phyloP scores from a whole-genome alignment of 2,888 invertebrate species.

The Gryllus longicercus region DNA sequence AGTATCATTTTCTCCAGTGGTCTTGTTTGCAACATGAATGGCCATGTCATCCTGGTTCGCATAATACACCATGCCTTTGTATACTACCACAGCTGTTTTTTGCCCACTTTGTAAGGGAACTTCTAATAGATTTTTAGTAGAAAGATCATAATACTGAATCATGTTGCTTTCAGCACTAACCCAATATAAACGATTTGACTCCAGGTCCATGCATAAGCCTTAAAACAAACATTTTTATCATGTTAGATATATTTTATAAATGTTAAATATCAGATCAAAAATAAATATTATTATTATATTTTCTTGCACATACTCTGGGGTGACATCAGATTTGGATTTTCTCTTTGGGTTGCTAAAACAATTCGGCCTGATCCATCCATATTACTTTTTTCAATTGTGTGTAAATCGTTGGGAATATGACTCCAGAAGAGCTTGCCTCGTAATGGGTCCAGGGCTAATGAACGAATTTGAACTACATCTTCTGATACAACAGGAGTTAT shows the following conservation, averaged over 20 bases:
- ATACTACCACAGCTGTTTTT: slow-evolving; percentile 65
- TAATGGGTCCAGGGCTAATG: slow-evolving; percentile 68
- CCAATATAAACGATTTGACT: slow-evolving; percentile 67
- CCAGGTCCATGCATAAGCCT: slow-evolving; percentile 62
- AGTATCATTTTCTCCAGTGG: slow-evolving; percentile 50
- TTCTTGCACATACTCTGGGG: slow-evolving; percentile 40
- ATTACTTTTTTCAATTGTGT: slow-evolving; percentile 58
- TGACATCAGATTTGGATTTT: slow-evolving; percentile 38
- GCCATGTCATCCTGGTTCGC: slow-evolving; percentile 62
- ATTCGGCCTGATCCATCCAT: slow-evolving; percentile 61
- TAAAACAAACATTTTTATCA: neutral
- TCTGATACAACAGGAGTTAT: slow-evolving; percentile 51
- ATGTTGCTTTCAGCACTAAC: slow-evolving; percentile 55
- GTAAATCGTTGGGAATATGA: slow-evolving; percentile 49
- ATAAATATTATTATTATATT: neutral
- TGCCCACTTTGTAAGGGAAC: slow-evolving; percentile 46
- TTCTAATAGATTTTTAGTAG: slow-evolving; percentile 44
- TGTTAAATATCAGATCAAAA: slow-evolving; percentile 31
- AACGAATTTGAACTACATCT: slow-evolving; percentile 49
- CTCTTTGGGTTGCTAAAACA: slow-evolving; percentile 42
- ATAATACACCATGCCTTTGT: slow-evolving; percentile 62
- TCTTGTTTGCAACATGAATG: slow-evolving; percentile 62
- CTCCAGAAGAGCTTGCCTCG: slow-evolving; percentile 58
- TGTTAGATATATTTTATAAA: neutral
- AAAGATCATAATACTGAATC: slow-evolving; percentile 61